These are phyloP conservation scores for Empidonax alnorum DNA, from an alignment of 2,113 vertebrate genomes.

Conservation along the genomic window DNA sequence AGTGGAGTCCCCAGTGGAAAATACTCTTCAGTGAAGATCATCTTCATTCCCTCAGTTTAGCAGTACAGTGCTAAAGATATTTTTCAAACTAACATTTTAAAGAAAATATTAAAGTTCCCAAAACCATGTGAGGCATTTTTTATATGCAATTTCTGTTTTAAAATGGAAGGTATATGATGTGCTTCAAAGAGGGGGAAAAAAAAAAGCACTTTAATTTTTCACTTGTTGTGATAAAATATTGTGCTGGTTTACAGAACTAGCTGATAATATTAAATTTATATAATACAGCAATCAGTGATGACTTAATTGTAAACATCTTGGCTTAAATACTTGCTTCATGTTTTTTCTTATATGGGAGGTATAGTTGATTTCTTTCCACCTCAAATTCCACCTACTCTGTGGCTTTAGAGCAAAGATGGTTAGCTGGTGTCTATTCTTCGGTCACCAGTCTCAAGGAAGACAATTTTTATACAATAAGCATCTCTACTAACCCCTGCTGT, in stretches of 20 bases:
- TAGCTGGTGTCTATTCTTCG: not conserved
- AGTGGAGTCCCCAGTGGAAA: constrained; percentile 77
- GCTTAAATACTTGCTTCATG: not conserved
- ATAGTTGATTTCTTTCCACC: not conserved
- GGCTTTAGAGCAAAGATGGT: not conserved
- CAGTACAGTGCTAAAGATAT: constrained; percentile 29
- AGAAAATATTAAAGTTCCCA: constrained; percentile 17
- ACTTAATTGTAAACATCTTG: not conserved
- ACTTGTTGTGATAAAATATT: not conserved
- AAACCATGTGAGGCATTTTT: constrained; percentile 28
- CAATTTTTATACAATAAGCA: not conserved
- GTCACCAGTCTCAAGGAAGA: not conserved
- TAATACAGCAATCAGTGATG: not conserved
- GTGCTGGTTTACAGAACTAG: not conserved
- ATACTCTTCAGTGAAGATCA: constrained; percentile 66
- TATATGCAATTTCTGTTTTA: not conserved
- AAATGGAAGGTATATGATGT: not conserved
- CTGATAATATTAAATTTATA: not conserved
- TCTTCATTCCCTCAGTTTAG: constrained; percentile 49
- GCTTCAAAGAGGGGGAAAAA: not conserved
- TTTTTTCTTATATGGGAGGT: not conserved
- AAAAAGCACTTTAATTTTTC: not conserved
- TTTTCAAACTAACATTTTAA: constrained; percentile 50
- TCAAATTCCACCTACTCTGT: not conserved
- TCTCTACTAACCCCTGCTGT: not conserved